phyloP scores from a whole-genome alignment of 1,140 invertebrate genomes.

The Scaptomyza pallida region DNA sequence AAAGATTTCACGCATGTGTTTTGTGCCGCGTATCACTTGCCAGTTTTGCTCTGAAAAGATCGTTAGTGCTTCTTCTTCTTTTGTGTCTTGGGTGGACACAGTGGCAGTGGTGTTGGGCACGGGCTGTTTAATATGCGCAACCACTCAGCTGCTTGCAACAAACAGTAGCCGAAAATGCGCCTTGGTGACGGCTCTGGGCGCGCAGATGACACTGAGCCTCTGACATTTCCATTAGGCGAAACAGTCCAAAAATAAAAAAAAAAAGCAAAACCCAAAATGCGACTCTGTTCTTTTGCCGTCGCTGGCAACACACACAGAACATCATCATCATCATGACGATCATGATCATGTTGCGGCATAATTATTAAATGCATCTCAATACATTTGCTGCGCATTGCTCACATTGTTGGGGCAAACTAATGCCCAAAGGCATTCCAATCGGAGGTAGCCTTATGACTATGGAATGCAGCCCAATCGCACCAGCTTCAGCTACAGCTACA shows the following conservation, averaged over 20 bases:
- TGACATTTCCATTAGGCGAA: constrained; percentile 79
- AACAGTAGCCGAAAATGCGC: constrained; percentile 52
- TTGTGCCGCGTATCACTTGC: constrained; percentile 76
- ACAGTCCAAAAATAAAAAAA: constrained; percentile 46
- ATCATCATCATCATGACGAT: constrained; percentile 4
- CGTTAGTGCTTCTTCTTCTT: constrained; percentile 15
- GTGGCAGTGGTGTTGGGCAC: constrained; percentile 27
- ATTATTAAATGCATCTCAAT: constrained; percentile 83
- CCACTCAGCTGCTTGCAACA: constrained; percentile 19
- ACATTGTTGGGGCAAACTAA: constrained; percentile 71
- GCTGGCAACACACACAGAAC: not conserved
- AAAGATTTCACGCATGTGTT: constrained; percentile 80
- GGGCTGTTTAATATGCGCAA: constrained; percentile 61
- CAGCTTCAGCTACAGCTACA: constrained; percentile 26
- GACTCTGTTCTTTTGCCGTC: constrained; percentile 34
- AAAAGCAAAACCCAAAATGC: constrained; percentile 22
- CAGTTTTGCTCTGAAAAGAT: constrained; percentile 19
- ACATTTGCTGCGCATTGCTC: constrained; percentile 74
- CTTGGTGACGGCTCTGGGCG: constrained; percentile 40
- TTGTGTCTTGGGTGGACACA: no score
- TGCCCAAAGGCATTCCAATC: constrained; percentile 71
- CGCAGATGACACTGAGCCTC: constrained; percentile 60
- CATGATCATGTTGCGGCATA: constrained; percentile 37
- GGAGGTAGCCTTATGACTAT: constrained; percentile 72
- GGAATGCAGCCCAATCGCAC: constrained; percentile 79